Evolutionary conservation across 2,888 invertebrate genomes (phyloP).

Genomic region (Embidobia sp.): DNA sequence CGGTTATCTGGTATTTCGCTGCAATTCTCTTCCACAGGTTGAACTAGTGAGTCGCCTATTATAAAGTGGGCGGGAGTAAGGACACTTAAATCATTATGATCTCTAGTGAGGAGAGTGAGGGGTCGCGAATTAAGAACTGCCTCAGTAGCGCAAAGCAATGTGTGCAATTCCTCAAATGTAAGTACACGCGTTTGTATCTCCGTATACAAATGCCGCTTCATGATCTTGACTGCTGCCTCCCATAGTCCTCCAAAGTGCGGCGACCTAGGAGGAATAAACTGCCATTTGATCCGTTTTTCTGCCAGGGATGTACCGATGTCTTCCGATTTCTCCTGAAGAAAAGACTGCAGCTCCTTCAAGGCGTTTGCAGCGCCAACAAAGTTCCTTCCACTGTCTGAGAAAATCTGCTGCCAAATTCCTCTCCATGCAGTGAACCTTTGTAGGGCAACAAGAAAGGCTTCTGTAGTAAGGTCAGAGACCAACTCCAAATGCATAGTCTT

Average conservation of each 20-base stretch:
- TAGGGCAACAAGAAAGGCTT: slow-evolving; percentile 45
- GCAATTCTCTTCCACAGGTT: background rate
- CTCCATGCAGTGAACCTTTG: slow-evolving; percentile 45
- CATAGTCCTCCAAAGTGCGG: slow-evolving; percentile 3
- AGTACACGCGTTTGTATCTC: background rate
- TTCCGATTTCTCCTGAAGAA: background rate
- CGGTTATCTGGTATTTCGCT: background rate
- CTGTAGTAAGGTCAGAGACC: slow-evolving; percentile 46
- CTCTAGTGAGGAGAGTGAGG: background rate
- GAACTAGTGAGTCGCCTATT: slow-evolving; percentile 4
- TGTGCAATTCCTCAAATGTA: background rate
- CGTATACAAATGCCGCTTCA: background rate
- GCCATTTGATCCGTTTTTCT: background rate
- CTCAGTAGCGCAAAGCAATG: background rate
- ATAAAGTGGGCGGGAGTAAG: slow-evolving; percentile 2
- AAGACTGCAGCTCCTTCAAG: background rate
- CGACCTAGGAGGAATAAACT: background rate
- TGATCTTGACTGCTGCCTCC: background rate
- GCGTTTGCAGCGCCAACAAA: background rate
- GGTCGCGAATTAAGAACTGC: background rate
- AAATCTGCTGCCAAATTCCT: slow-evolving; percentile 24
- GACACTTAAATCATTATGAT: background rate
- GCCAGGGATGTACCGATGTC: background rate
- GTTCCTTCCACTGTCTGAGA: slow-evolving; percentile 1
- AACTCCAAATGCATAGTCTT: slow-evolving; percentile 61